Conservation (phyloP, 1,140 invertebrate species). For the Hyles euphorbiae region DNA sequence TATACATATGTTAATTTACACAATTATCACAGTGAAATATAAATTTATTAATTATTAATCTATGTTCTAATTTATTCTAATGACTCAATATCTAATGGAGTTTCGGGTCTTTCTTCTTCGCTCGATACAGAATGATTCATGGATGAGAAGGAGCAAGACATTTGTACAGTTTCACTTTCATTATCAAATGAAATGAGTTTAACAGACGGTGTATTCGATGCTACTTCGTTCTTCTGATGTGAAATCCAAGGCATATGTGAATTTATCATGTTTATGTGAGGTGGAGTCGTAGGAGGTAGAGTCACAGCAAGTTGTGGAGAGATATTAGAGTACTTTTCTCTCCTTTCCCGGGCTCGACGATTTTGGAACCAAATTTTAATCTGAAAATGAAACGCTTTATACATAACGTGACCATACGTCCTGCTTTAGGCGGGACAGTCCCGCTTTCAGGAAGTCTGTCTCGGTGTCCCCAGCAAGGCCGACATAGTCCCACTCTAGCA, state of each 20-base stretch:
- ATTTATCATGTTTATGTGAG: constrained; percentile 10
- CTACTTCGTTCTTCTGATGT: not conserved
- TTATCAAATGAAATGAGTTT: too few relatives aligned
- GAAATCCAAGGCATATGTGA: constrained; percentile 1
- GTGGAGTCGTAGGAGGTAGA: constrained; percentile 35
- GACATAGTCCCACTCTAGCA: too few relatives aligned
- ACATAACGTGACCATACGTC: too few relatives aligned
- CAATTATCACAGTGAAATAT: not conserved
- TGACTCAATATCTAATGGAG: constrained; percentile 48
- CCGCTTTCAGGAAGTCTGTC: too few relatives aligned
- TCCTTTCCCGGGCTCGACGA: constrained; percentile 80
- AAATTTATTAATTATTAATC: not conserved
- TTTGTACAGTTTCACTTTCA: not conserved
- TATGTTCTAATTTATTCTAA: constrained; percentile 12
- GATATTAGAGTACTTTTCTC: constrained; percentile 69
- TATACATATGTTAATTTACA: not conserved
- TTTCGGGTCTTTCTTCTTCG: constrained; percentile 33
- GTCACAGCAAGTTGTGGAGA: constrained; percentile 44
- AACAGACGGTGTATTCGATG: too few relatives aligned
- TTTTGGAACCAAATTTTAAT: constrained; percentile 90
- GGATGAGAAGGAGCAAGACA: not conserved
- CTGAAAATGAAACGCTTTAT: constrained; percentile 54
- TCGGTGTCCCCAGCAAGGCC: too few relatives aligned
- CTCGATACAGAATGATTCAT: constrained; percentile 2
- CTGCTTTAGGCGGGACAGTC: too few relatives aligned